A percentile compares a stretch with the other conserved stretches of the same genome.
Evolutionary conservation across 2,113 vertebrate genomes (phyloP).

Genomic region (Pontoporia blainvillei): DNA sequence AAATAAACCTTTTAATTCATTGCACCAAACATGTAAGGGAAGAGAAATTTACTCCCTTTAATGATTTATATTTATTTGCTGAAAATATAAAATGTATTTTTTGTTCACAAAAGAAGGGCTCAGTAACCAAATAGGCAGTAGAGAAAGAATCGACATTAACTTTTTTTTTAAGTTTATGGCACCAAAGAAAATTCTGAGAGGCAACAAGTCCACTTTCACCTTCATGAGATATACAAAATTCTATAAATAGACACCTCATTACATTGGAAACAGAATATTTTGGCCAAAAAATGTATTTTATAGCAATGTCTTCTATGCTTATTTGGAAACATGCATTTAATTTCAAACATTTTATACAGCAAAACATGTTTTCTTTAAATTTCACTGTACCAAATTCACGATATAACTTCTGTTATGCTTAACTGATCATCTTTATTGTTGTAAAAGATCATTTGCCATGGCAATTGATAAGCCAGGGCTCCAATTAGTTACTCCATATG

Average conservation of each 20-base stretch:
- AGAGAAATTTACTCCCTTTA: background rate
- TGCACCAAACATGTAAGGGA: background rate
- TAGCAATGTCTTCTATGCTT: background rate
- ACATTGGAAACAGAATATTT: slow-evolving; percentile 1
- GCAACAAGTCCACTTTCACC: background rate
- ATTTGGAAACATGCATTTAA: background rate
- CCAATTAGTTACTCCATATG: background rate
- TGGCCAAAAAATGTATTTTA: background rate
- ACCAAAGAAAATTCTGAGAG: background rate
- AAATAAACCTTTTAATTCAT: background rate
- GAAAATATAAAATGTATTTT: slow-evolving; percentile 5
- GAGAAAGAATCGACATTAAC: background rate
- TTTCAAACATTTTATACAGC: background rate
- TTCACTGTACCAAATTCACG: background rate
- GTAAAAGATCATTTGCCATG: background rate
- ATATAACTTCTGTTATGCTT: background rate
- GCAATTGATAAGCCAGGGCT: background rate
- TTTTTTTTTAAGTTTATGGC: background rate
- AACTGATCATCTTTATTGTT: background rate
- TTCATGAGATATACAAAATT: background rate
- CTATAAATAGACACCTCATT: background rate
- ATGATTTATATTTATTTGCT: slow-evolving; percentile 6
- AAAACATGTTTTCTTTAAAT: background rate
- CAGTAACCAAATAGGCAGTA: background rate
- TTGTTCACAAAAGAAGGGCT: background rate